These are phyloP conservation scores for Hydrochoerus hydrochaeris DNA, from an alignment of 2,113 vertebrate genomes.

Conservation along the genomic window DNA sequence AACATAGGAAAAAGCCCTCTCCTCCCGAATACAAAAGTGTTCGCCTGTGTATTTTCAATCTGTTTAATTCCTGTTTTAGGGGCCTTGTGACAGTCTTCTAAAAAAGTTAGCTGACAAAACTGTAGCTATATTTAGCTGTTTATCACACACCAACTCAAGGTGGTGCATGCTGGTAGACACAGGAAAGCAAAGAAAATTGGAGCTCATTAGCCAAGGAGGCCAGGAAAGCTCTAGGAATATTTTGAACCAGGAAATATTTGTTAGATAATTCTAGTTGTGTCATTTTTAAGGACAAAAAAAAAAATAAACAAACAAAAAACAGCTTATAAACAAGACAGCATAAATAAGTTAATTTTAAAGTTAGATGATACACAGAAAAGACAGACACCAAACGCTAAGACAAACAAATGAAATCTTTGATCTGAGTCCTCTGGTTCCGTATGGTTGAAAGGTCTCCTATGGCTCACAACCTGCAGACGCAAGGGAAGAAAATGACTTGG, in stretches of 20 bases:
- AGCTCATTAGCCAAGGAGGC: constrained; percentile 59
- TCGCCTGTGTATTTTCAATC: constrained; percentile 64
- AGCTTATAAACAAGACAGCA: constrained; percentile 8
- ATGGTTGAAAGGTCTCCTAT: neutral
- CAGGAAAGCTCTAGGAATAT: constrained; percentile 36
- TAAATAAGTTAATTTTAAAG: constrained; percentile 39
- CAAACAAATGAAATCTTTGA: neutral
- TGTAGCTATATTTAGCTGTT: constrained; percentile 77
- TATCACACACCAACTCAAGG: constrained; percentile 67
- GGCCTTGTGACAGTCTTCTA: constrained; percentile 65
- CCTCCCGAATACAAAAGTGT: constrained; percentile 34
- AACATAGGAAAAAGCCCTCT: constrained; percentile 50
- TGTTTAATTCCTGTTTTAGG: constrained; percentile 68
- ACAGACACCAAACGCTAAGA: too few relatives aligned
- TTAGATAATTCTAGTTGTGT: constrained; percentile 27
- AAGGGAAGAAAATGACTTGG: neutral
- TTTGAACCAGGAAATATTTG: constrained; percentile 46
- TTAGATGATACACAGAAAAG: neutral
- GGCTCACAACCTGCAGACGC: neutral
- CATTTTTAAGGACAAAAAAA: neutral
- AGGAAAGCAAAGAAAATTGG: constrained; percentile 52
- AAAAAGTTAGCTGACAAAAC: constrained; percentile 75
- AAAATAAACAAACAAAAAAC: neutral
- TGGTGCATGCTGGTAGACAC: constrained; percentile 50
- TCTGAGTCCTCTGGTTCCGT: neutral